Evolutionary conservation across 2,888 invertebrate species (phyloP).

Genomic region (Aricia artaxerxes): DNA sequence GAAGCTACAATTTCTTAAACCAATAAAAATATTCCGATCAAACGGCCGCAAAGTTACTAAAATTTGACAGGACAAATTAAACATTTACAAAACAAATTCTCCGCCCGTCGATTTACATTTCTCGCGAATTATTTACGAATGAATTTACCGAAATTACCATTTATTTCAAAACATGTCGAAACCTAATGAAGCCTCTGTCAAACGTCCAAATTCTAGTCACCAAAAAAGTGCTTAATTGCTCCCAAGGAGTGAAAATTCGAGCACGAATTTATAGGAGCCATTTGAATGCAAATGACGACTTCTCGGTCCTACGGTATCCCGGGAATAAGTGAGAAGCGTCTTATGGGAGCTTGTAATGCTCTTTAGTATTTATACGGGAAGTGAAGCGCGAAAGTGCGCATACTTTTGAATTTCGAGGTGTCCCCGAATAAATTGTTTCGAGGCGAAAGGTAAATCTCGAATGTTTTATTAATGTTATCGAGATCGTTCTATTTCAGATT

Average conservation of each 20-base stretch:
- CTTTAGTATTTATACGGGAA: slow-evolving; percentile 64
- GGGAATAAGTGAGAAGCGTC: slow-evolving; percentile 77
- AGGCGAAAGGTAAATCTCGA: slow-evolving; percentile 35
- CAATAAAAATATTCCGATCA: neutral
- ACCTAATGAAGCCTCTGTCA: slow-evolving; percentile 62
- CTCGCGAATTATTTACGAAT: slow-evolving; percentile 22
- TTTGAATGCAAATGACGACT: slow-evolving; percentile 80
- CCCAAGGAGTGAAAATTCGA: slow-evolving; percentile 78
- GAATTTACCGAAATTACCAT: slow-evolving; percentile 26
- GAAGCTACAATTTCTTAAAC: neutral
- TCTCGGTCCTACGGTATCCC: slow-evolving; percentile 69
- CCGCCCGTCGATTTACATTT: slow-evolving; percentile 1
- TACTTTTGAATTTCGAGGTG: slow-evolving; percentile 46
- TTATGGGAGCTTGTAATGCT: slow-evolving; percentile 47
- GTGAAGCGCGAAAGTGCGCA: slow-evolving; percentile 50
- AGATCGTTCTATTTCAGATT: slow-evolving; percentile 6
- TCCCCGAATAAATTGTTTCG: slow-evolving; percentile 43
- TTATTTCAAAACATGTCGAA: slow-evolving; percentile 45
- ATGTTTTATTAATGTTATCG: slow-evolving; percentile 29
- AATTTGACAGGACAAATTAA: neutral
- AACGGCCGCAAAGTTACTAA: neutral
- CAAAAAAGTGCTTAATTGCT: slow-evolving; percentile 78
- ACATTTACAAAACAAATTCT: slow-evolving; percentile 22
- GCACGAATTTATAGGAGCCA: slow-evolving; percentile 79
- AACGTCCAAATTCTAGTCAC: slow-evolving; percentile 62